Conservation (phyloP, 2,113 vertebrate genomes). For the Hylia prasina region DNA sequence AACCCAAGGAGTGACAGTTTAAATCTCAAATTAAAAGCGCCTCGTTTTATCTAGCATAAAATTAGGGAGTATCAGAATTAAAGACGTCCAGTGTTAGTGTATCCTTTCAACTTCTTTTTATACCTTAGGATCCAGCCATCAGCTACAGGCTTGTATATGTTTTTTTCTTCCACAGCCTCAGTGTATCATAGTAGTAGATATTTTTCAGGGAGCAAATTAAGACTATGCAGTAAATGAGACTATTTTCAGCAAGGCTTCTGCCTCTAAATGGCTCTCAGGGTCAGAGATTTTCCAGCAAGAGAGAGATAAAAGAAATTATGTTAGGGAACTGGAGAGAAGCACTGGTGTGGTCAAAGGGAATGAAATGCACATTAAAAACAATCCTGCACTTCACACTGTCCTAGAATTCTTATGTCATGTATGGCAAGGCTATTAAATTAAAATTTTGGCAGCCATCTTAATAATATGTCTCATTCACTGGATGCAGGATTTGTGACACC, state of each 20-base stretch:
- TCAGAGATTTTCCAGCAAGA: not conserved
- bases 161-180: not conserved
- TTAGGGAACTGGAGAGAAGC: not conserved
- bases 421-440: not conserved
- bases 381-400: rapidly evolving
- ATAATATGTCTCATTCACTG: not conserved
- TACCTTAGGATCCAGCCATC: not conserved
- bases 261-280: not conserved
- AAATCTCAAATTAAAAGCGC: not conserved
- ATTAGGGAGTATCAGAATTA: not conserved
- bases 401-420: not conserved
- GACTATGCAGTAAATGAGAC: not conserved
- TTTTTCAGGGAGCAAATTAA: not conserved
- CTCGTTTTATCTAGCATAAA: not conserved
- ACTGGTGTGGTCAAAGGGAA: not conserved
- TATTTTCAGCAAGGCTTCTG: not conserved
- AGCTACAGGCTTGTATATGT: not conserved
- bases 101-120: not conserved
- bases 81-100: rapidly evolving
- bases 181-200: not conserved
- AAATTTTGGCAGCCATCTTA: not conserved
- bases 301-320: not conserved
- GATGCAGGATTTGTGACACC: not conserved
- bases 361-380: not conserved
- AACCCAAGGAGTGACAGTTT: not conserved